phyloP scores from a whole-genome alignment of 2,888 invertebrate species.

The Antheraea yamamai region DNA sequence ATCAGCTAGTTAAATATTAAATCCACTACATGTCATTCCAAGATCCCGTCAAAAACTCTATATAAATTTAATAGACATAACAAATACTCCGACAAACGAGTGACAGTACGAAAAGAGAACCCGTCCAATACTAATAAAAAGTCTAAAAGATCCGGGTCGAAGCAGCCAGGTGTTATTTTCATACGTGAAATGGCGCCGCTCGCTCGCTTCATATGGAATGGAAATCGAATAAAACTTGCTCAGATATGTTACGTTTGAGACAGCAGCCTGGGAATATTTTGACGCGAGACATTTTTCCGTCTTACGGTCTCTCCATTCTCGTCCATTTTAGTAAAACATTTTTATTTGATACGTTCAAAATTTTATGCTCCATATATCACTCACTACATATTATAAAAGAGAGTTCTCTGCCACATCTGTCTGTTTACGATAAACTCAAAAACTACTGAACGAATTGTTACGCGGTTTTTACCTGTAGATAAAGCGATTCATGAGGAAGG shows the following conservation, averaged over 20 bases:
- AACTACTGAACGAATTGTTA: too few relatives aligned
- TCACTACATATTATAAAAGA: too few relatives aligned
- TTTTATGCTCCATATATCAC: background rate
- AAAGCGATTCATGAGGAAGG: too few relatives aligned
- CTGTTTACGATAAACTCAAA: too few relatives aligned
- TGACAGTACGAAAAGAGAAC: background rate
- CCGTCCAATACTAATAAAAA: background rate
- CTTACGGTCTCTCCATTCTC: background rate
- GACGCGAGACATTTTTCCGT: slow-evolving; percentile 8
- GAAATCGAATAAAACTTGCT: slow-evolving; percentile 9
- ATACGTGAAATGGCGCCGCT: background rate
- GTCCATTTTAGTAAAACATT: background rate
- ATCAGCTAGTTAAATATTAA: too few relatives aligned
- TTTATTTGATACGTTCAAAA: background rate
- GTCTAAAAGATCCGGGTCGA: background rate
- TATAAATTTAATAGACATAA: background rate
- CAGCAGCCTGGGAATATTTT: background rate
- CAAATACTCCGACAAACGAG: background rate
- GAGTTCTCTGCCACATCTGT: too few relatives aligned
- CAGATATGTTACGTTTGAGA: slow-evolving; percentile 2
- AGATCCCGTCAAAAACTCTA: too few relatives aligned
- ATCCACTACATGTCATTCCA: too few relatives aligned
- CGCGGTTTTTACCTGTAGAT: too few relatives aligned
- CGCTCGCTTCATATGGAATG: background rate
- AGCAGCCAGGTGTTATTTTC: slow-evolving; percentile 6